Evolutionary conservation across 2,797 vertebrate genomes (phyloP).

Genomic region (Busarellus nigricollis): DNA sequence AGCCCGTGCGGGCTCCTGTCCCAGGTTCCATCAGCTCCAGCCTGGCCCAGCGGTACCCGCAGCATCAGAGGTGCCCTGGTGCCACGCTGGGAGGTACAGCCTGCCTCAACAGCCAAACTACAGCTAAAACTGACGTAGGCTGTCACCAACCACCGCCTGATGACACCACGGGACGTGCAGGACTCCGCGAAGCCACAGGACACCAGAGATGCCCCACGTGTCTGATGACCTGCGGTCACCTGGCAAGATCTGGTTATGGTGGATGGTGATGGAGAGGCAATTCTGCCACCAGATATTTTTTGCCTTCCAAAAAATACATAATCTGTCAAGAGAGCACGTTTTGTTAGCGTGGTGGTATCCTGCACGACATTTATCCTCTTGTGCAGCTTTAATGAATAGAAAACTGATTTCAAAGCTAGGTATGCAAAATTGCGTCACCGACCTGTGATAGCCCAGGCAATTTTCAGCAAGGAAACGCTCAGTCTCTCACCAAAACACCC

Average conservation of each 20-base stretch:
- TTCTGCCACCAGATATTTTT: neutral
- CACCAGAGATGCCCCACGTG: neutral
- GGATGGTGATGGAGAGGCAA: neutral
- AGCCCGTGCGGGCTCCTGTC: fast-evolving
- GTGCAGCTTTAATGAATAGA: neutral
- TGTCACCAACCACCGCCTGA: neutral
- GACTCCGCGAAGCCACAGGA: fast-evolving
- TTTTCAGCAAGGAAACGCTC: neutral
- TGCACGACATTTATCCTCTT: neutral
- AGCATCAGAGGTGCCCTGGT: no score
- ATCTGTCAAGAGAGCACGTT: neutral
- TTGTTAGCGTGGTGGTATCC: neutral
- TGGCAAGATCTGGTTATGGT: neutral
- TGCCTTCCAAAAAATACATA: no score
- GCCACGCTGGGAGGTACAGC: neutral
- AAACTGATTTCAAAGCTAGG: neutral
- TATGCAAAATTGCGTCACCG: neutral
- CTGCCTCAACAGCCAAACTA: neutral
- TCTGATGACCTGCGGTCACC: neutral
- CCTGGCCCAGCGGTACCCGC: fast-evolving
- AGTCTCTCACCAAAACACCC: neutral
- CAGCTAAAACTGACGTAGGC: neutral
- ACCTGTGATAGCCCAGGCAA: fast-evolving
- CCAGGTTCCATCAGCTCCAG: neutral
- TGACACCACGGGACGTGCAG: fast-evolving